Evolutionary conservation across 2,888 invertebrate genomes (phyloP), one percentile per base, ranked within the genome.

Genomic region (Drosophila helvetica): DNA sequence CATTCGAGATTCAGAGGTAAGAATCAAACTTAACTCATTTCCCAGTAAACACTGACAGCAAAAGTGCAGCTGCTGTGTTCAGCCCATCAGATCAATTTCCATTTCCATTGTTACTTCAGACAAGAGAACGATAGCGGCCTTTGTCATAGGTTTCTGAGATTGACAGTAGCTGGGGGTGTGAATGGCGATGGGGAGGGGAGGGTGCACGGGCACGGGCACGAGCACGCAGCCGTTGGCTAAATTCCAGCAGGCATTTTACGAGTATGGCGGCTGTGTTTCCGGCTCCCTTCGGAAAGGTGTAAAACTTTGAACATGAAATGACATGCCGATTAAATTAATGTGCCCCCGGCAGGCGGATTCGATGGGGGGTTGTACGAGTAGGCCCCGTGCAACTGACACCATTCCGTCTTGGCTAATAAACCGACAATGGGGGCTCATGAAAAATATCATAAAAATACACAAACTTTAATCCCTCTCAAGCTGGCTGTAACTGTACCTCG

Each of bases 301-400:
- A 77, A 79, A 82, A 84, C 73, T 84, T 85, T 79, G 65, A 75
- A 81, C 85, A 81, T 66, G 76, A 75, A 85, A 81, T 81, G 85
- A 78, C 81, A 82, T 81, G 78, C 78, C 85, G 82, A 85, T 82
- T 81, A 82, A 82, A 82, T 85, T 81, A 82, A 81, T 85, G 81
- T 78, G 54, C 57, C 19, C 17, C 46, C 58, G 8, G 47, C 33
- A 50, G 47, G 38, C 22, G 22, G 22, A 22, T 22, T 22, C 22
- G 22, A 22, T n/a, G 15, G 6, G 9, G 12, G 10, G 7, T 25
- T 6, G 25, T 0, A 7, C 12, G 10, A 18, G 38, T 8, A 43
- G 22, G 27, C n/a, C 8, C 17, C 46, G 48, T 17, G 53, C 45
- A 52, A 60, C 60, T 54, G 45, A 51, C 55, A 52, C 55, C 63